Evolutionary conservation across 2,888 invertebrate genomes (phyloP).

Genomic region (Eupelmus urozonus): DNA sequence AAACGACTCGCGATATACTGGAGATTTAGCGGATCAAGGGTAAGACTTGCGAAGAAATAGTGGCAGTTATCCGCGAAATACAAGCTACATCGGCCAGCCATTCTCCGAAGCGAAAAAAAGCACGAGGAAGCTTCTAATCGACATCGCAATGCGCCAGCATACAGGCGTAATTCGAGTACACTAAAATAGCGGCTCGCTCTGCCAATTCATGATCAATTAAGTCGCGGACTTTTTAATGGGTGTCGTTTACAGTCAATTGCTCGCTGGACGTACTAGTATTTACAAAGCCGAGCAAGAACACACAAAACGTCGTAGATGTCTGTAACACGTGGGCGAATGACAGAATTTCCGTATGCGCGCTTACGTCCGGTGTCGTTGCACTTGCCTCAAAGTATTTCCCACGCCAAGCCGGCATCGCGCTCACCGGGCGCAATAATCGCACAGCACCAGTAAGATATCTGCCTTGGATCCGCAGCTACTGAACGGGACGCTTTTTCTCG

Average conservation of each 20-base stretch:
- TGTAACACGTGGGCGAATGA: neutral
- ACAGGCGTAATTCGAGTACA: neutral
- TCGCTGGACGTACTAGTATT: conserved; percentile 6
- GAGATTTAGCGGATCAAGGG: neutral
- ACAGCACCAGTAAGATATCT: neutral
- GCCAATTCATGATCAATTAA: conserved; percentile 52
- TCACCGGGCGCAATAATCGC: neutral
- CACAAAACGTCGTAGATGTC: neutral
- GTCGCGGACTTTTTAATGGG: conserved; percentile 28
- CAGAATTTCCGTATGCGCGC: too few relatives aligned
- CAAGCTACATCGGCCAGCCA: neutral
- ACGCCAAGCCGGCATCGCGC: conserved; percentile 59
- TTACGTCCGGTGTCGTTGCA: conserved; percentile 44
- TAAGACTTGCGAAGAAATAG: conserved; percentile 2
- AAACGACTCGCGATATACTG: neutral
- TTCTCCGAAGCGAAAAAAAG: neutral
- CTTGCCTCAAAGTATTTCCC: conserved; percentile 60
- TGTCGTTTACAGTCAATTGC: conserved; percentile 29
- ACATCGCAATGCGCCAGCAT: too few relatives aligned
- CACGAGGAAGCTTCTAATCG: neutral
- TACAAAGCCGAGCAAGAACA: neutral
- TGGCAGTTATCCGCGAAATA: neutral
- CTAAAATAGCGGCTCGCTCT: neutral
- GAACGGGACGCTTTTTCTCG: too few relatives aligned
- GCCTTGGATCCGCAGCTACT: neutral